Evolutionary conservation across 1,140 invertebrate genomes (phyloP), one percentile per base, ranked within the genome.

Genomic region (Palaemon carinicauda): DNA sequence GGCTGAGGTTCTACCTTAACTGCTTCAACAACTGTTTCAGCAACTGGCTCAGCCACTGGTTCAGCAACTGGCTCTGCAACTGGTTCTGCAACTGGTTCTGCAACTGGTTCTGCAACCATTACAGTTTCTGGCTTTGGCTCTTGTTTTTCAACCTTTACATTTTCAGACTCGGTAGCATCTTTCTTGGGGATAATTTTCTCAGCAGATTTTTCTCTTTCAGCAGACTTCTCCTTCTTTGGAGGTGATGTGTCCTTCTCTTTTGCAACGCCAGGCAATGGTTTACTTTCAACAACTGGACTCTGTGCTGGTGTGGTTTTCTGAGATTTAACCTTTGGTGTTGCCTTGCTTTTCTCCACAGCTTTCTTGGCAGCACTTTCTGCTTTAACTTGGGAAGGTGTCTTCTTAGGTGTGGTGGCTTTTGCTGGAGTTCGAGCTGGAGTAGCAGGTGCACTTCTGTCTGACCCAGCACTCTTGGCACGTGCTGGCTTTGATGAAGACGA

Each of bases 221-320:
- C 24, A 54, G 77, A 33, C 33, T 80, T 86, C 21, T 80, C 77
- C 17, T 86, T 78, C 65, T 74, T 86, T 21, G 69, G 51, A 51
- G 82, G 74, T 9, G 82, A 24, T 4, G 27, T 54, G 54, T 79
- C 85, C 50, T 87, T 87, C 50, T 80, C 74, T 52, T 87, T 83
- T 17, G 31, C 41, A 41, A 12, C 53, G 53, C 78, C 77, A 52
- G 86, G 82, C 17, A 88, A 51, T 50, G 91, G 90, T 14, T 91
- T 91, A 56, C 91, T 90, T 88, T 94, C 93, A 31, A 91, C 90
- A 4, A 92, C 92, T 0, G 93, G 93, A 88, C 93, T 94, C 81
- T 93, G 93, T 65, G 93, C 87, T 3, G 93, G 93, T 51, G 93
- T 94, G 27, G 92, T 92, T 87, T 92, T 92, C 9, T 93, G 93